These are phyloP conservation scores for Dromococcyx pavoninus DNA, from an alignment of 2,797 vertebrate genomes.

Conservation along the genomic window DNA sequence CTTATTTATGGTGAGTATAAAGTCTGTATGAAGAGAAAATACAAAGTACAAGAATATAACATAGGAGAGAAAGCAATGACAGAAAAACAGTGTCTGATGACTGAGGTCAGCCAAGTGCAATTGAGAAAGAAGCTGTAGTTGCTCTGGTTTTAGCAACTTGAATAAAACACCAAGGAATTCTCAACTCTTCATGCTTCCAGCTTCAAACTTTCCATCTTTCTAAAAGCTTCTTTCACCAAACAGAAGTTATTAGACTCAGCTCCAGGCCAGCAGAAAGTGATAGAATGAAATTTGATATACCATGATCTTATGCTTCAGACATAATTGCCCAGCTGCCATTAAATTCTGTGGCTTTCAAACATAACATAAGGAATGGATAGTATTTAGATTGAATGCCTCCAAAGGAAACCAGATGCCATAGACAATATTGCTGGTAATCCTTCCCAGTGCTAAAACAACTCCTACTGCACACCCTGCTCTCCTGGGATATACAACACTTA, in stretches of 20 bases:
- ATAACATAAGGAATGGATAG: not conserved
- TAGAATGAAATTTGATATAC: not conserved
- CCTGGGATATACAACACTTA: not conserved
- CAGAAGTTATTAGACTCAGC: not conserved
- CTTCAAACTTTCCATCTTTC: slow-evolving; percentile 18
- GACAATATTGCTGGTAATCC: not conserved
- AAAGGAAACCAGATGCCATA: slow-evolving; percentile 18
- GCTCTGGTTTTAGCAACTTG: slow-evolving; percentile 15
- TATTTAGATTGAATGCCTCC: not conserved
- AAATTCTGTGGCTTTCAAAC: not conserved
- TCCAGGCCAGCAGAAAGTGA: slow-evolving; percentile 25
- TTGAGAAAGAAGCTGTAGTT: slow-evolving; percentile 12
- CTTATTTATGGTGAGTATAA: not conserved
- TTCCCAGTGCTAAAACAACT: not conserved
- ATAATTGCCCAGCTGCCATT: not conserved
- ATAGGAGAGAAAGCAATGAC: not conserved
- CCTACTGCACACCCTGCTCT: not conserved
- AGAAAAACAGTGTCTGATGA: not conserved
- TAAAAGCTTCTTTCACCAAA: slow-evolving; percentile 41
- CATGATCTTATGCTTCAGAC: not conserved
- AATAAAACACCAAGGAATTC: slow-evolving; percentile 29
- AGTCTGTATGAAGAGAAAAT: not conserved
- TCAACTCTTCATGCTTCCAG: not conserved
- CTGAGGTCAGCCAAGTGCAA: slow-evolving; percentile 43
- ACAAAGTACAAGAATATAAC: not conserved